These are phyloP conservation scores for Penaeus chinensis DNA, from an alignment of 1,140 invertebrate species.

Conservation along the genomic window DNA sequence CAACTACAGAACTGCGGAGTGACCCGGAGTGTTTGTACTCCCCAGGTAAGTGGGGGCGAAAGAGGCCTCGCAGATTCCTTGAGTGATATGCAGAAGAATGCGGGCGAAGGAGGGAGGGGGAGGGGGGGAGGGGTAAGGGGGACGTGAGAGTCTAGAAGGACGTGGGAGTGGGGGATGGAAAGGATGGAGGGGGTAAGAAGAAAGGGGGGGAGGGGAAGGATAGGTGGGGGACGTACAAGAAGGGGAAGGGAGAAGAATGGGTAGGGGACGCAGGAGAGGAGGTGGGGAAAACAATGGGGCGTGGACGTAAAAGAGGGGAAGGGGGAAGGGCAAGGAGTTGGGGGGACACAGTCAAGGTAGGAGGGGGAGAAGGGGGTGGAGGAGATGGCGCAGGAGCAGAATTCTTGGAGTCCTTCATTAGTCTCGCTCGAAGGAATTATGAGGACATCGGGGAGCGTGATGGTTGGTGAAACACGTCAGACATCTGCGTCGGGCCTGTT, in stretches of 20 bases:
- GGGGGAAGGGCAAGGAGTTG: not conserved
- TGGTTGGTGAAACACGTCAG: too few relatives aligned
- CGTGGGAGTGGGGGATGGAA: too few relatives aligned
- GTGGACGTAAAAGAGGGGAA: not conserved
- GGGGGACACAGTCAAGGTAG: not conserved
- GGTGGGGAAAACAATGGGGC: not conserved
- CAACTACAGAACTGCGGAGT: too few relatives aligned
- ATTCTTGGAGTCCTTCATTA: too few relatives aligned
- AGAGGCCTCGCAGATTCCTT: too few relatives aligned
- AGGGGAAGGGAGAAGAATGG: not conserved
- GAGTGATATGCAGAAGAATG: too few relatives aligned
- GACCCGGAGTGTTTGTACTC: too few relatives aligned
- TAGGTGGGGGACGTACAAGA: not conserved
- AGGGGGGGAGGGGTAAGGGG: conserved; percentile 7
- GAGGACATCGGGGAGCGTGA: too few relatives aligned
- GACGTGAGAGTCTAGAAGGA: not conserved
- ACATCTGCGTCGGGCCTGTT: too few relatives aligned
- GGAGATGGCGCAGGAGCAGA: not conserved
- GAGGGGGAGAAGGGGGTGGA: not conserved
- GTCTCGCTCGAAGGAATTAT: too few relatives aligned
- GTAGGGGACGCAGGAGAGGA: conserved; percentile 7
- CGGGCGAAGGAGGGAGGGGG: not conserved
- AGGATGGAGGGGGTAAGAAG: not conserved
- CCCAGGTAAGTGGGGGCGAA: too few relatives aligned
- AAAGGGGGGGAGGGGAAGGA: not conserved